Conservation (phyloP, 2,888 invertebrate genomes). For the Dolichopus griseipennis region DNA sequence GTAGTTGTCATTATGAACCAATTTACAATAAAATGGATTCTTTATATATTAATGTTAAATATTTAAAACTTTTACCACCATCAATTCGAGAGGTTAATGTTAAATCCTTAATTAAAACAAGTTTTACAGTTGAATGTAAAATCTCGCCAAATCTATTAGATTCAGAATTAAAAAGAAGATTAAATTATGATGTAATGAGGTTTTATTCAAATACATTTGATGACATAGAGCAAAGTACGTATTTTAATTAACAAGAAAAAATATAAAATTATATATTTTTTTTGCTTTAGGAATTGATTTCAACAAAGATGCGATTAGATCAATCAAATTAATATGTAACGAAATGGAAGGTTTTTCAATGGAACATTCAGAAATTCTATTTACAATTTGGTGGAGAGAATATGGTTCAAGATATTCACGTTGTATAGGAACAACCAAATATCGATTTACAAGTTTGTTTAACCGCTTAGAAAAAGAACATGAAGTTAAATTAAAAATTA, state of each 20-base stretch:
- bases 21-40: constrained; percentile 15
- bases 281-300: constrained; percentile 18
- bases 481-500: constrained; percentile 14
- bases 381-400: constrained; percentile 20
- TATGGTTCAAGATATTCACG: constrained; percentile 18
- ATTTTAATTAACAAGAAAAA: not conserved
- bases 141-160: constrained; percentile 18
- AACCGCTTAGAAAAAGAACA: constrained; percentile 14
- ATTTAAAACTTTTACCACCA: constrained; percentile 14
- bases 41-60: constrained; percentile 13
- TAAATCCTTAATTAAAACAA: constrained; percentile 12
- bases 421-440: constrained; percentile 20
- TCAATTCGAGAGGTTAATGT: constrained; percentile 16
- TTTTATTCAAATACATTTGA: constrained; percentile 20
- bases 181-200: constrained; percentile 18
- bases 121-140: constrained; percentile 19
- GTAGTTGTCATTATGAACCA: not conserved
- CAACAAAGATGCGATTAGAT: constrained; percentile 17
- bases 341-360: constrained; percentile 10
- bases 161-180: constrained; percentile 8
- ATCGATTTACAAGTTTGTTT: constrained; percentile 16
- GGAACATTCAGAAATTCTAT: constrained; percentile 17
- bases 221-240: constrained; percentile 17
- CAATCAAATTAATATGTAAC: constrained; percentile 16
- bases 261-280: not conserved